These are phyloP conservation scores for Hololepta plana DNA, from an alignment of 2,888 invertebrate genomes.

Conservation along the genomic window DNA sequence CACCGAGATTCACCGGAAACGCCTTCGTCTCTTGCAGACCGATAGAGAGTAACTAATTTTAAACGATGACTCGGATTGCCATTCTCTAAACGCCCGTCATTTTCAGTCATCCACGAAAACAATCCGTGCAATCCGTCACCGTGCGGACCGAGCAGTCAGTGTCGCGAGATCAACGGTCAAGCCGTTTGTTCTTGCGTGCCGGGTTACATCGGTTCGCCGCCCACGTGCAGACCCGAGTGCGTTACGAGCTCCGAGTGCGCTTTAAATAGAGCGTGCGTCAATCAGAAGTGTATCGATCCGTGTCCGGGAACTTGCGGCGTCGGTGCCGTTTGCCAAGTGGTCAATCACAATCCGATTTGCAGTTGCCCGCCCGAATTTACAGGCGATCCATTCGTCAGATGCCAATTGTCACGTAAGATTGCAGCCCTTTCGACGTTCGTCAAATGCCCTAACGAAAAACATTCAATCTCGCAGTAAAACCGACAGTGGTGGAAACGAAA, in stretches of 20 bases:
- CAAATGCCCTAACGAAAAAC: not conserved
- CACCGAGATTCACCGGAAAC: constrained; percentile 42
- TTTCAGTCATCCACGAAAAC: not conserved
- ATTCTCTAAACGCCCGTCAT: too few species aligned
- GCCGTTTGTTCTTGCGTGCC: constrained; percentile 38
- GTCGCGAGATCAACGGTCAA: constrained; percentile 32
- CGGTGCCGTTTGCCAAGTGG: constrained; percentile 34
- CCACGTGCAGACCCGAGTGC: constrained; percentile 39
- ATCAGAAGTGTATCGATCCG: constrained; percentile 42
- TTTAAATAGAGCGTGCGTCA: constrained; percentile 34
- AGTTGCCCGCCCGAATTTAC: constrained; percentile 32
- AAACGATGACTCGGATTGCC: too few species aligned
- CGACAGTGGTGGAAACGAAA: too few species aligned
- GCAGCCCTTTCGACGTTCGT: too few species aligned
- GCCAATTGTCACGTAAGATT: constrained; percentile 31
- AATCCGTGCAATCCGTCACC: constrained; percentile 36
- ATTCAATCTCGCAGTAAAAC: too few species aligned
- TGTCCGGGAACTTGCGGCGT: constrained; percentile 37
- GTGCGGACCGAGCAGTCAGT: constrained; percentile 36
- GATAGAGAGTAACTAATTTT: constrained; percentile 26
- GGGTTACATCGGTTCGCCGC: constrained; percentile 36
- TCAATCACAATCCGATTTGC: constrained; percentile 39
- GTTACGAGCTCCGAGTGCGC: constrained; percentile 37
- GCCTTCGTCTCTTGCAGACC: constrained; percentile 46
- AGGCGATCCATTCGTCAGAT: constrained; percentile 50